Percentiles rank a stretch among this genome's conserved stretches.
Evolutionary conservation across 2,888 invertebrate species (phyloP).

Genomic region (Strigamia transsilvanica): DNA sequence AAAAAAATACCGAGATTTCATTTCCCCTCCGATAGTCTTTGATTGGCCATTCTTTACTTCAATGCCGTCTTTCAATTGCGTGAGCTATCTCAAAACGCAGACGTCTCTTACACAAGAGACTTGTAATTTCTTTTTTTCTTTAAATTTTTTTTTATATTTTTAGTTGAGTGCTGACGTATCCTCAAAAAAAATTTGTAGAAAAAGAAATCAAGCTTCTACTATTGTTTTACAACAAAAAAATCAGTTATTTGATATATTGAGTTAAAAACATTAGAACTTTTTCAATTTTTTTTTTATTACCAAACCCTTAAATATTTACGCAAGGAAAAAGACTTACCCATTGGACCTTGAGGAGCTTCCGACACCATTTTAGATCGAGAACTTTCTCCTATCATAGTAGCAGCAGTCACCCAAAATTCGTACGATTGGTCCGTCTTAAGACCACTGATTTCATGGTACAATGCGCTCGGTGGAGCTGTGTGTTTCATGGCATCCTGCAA

Average conservation of each 20-base stretch:
- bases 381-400: conserved; percentile 93
- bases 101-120: conserved; percentile 37
- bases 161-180: not conserved
- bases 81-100: conserved; percentile 32
- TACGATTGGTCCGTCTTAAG: conserved; percentile 83
- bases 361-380: conserved; percentile 54
- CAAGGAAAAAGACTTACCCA: conserved; percentile 50
- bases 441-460: conserved; percentile 79
- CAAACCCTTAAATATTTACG: not conserved
- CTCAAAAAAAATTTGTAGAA: not conserved
- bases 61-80: conserved; percentile 35
- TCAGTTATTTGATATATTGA: conserved; percentile 3
- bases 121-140: not conserved
- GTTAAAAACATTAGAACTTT: not conserved
- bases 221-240: not conserved
- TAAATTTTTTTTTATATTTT: not conserved
- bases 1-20: conserved; percentile 29
- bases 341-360: conserved; percentile 54
- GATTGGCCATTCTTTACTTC: conserved; percentile 46
- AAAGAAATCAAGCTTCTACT: not conserved
- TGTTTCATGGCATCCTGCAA: conserved; percentile 53
- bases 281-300: not conserved
- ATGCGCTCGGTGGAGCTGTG: conserved; percentile 57
- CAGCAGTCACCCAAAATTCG: conserved; percentile 94
- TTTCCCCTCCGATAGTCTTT: conserved; percentile 37